Evolutionary conservation across 2,113 vertebrate species (phyloP).

Genomic region (Struthidea cinerea): DNA sequence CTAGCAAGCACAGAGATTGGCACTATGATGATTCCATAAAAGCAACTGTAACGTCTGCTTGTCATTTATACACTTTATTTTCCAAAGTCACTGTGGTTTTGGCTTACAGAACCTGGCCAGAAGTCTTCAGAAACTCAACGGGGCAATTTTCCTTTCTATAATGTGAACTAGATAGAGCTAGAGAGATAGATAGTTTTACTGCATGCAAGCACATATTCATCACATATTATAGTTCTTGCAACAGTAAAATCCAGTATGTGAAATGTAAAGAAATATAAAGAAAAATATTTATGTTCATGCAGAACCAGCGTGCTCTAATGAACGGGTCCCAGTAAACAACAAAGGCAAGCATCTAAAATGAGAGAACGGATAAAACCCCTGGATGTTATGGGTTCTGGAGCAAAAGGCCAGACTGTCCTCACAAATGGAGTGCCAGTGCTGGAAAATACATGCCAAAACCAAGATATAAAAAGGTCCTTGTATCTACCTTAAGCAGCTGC

Average conservation of each 20-base stretch:
- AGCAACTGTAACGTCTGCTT: background rate
- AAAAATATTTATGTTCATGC: background rate
- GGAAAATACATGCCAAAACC: background rate
- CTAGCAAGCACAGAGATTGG: background rate
- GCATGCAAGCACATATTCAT: background rate
- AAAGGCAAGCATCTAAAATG: background rate
- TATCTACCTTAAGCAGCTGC: background rate
- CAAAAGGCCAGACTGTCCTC: background rate
- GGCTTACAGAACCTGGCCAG: background rate
- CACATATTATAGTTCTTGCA: background rate
- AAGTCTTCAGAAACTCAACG: background rate
- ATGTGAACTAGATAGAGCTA: background rate
- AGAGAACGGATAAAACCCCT: background rate
- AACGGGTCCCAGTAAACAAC: background rate
- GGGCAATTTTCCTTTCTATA: background rate
- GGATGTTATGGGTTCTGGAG: background rate
- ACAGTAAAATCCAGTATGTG: background rate
- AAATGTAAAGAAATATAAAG: background rate
- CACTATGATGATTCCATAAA: background rate
- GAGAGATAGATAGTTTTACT: background rate
- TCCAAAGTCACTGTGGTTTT: background rate
- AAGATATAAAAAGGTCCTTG: background rate
- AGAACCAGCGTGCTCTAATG: background rate
- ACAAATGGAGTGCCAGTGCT: background rate
- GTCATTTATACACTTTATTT: background rate